A percentile compares a stretch with the other conserved stretches of the same genome.
These are phyloP conservation scores for Oncopeltus fasciatus DNA, from an alignment of 1,140 invertebrate species.

Conservation along the genomic window DNA sequence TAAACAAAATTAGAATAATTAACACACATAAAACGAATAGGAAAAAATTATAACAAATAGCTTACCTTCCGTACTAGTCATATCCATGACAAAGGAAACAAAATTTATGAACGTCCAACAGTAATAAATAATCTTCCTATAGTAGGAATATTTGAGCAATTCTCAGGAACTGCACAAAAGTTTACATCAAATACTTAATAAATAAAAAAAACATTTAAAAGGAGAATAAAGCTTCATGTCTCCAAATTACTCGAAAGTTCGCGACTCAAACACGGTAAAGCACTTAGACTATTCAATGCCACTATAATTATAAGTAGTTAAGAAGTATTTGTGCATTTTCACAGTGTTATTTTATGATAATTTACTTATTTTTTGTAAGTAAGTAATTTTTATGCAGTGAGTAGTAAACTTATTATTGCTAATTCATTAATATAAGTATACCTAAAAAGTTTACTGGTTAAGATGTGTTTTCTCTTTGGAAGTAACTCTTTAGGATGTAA, in stretches of 20 bases:
- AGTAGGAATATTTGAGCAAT: background rate
- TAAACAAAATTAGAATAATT: too few species aligned
- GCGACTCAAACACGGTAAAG: conserved; percentile 6
- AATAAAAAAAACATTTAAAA: background rate
- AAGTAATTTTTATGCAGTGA: too few species aligned
- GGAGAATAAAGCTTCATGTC: conserved; percentile 2
- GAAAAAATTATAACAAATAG: background rate
- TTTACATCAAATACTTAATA: background rate
- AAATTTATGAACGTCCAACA: background rate
- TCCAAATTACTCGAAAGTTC: background rate
- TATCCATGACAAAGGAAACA: conserved; percentile 15
- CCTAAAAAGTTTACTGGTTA: too few species aligned
- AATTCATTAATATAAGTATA: too few species aligned
- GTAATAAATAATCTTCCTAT: background rate
- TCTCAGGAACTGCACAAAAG: background rate
- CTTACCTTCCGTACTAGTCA: conserved; percentile 15
- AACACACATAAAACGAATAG: too few species aligned
- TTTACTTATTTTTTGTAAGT: too few species aligned
- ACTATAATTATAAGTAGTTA: too few species aligned
- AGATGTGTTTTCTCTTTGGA: too few species aligned
- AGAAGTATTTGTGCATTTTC: too few species aligned
- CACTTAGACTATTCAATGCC: background rate
- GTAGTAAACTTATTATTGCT: too few species aligned
- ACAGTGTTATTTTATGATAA: too few species aligned
- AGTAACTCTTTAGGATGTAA: too few species aligned